Percentiles rank a stretch among this genome's conserved stretches.
phyloP scores from a whole-genome alignment of 2,797 vertebrate species.

The Cyprinella venusta region DNA sequence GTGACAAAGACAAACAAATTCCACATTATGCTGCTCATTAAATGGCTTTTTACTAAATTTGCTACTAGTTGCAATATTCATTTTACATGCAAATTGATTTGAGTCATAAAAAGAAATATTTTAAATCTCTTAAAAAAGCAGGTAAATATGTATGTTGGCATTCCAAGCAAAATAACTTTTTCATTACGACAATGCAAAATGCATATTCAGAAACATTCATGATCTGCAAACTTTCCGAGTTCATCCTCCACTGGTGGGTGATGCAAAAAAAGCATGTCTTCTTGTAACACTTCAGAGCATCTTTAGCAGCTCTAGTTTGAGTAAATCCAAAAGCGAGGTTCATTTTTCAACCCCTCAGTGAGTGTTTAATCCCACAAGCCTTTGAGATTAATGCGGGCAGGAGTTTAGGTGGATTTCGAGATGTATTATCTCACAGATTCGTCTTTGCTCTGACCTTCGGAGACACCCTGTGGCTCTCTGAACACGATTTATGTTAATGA shows the following conservation, averaged over 20 bases:
- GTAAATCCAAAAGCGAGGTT: constrained; percentile 18
- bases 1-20: neutral
- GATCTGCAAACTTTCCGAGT: neutral
- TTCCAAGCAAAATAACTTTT: neutral
- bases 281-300: constrained; percentile 12
- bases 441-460: constrained; percentile 45
- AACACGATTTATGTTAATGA: constrained; percentile 57
- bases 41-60: neutral
- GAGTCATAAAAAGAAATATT: no score
- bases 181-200: neutral
- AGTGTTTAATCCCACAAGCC: constrained; percentile 45
- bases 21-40: neutral
- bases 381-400: constrained; percentile 48
- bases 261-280: neutral
- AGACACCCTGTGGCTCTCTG: constrained; percentile 42
- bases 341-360: constrained; percentile 33
- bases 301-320: neutral
- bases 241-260: neutral
- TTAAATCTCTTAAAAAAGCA: neutral
- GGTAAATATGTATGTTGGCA: neutral
- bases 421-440: constrained; percentile 21
- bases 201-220: neutral
- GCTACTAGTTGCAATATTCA: no score
- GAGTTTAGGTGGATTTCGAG: constrained; percentile 38
- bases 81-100: neutral